phyloP scores from a whole-genome alignment of 2,797 vertebrate genomes.

The Rhinella marina region DNA sequence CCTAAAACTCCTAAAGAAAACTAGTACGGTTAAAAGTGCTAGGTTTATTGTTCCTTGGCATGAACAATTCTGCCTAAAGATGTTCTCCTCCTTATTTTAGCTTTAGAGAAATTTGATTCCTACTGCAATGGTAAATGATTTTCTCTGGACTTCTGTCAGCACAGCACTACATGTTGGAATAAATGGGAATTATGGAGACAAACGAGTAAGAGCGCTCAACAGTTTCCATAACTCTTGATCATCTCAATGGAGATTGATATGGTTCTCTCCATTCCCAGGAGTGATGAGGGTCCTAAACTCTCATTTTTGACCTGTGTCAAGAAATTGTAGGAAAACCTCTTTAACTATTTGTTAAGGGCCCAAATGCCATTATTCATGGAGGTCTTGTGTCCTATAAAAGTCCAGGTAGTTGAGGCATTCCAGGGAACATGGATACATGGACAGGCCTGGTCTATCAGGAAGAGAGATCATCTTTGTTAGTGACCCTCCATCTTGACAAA shows the following conservation, averaged over 20 bases:
- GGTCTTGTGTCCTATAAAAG: neutral
- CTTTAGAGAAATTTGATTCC: neutral
- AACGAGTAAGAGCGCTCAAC: neutral
- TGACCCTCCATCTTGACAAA: too few relatives aligned
- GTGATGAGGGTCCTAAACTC: neutral
- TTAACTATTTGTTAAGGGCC: neutral
- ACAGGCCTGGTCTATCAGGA: too few relatives aligned
- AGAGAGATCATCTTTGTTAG: too few relatives aligned
- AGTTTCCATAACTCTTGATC: slow-evolving; percentile 2
- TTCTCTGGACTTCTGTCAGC: neutral
- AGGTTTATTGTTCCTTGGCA: too few relatives aligned
- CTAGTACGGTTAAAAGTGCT: too few relatives aligned
- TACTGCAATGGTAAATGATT: neutral
- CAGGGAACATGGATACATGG: too few relatives aligned
- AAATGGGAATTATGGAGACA: neutral
- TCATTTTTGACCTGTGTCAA: neutral
- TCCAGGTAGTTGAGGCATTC: neutral
- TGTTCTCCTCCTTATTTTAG: neutral
- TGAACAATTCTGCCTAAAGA: neutral
- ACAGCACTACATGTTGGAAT: neutral
- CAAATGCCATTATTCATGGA: neutral
- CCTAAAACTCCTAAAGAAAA: too few relatives aligned
- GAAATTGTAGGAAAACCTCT: neutral
- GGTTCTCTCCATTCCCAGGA: neutral
- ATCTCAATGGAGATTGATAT: neutral